Evolutionary conservation across 1,140 invertebrate species (phyloP).

Genomic region (Octopus bimaculoides): DNA sequence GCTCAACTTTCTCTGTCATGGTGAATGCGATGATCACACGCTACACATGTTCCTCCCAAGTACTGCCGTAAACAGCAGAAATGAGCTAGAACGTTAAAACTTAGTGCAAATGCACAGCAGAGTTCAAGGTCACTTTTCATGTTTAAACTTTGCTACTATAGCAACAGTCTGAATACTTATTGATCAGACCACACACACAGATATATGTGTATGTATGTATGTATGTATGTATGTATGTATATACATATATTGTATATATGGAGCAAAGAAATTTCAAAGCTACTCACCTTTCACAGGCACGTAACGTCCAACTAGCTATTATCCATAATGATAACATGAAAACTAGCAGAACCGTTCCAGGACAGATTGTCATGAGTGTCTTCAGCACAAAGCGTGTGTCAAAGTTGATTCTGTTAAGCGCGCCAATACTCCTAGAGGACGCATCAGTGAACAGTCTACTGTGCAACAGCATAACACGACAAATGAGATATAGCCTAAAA

Average conservation of each 20-base stretch:
- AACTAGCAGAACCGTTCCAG: slow-evolving; percentile 94
- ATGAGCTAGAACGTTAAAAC: too few species aligned
- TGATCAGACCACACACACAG: too few species aligned
- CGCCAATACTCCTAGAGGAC: slow-evolving; percentile 81
- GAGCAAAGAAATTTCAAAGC: not conserved
- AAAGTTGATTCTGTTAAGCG: slow-evolving; percentile 99
- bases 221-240: not conserved
- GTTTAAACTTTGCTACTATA: too few species aligned
- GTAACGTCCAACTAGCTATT: slow-evolving; percentile 96
- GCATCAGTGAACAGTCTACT: slow-evolving; percentile 99
- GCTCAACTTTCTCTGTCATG: too few species aligned
- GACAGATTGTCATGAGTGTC: slow-evolving; percentile 99
- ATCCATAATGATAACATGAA: slow-evolving; percentile 99
- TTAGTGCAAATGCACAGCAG: too few species aligned
- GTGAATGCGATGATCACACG: too few species aligned
- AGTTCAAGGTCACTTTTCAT: too few species aligned
- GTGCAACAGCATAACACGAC: slow-evolving; percentile 98
- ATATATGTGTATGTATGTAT: too few species aligned
- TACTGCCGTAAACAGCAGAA: too few species aligned
- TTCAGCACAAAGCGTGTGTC: slow-evolving; percentile 99
- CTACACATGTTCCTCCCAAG: too few species aligned
- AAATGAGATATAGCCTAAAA: slow-evolving; percentile 97
- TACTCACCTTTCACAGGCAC: slow-evolving; percentile 96
- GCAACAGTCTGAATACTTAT: too few species aligned
- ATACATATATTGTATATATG: not conserved